Evolutionary conservation across 2,113 vertebrate species (phyloP).

Genomic region (Macroglossus sobrinus): DNA sequence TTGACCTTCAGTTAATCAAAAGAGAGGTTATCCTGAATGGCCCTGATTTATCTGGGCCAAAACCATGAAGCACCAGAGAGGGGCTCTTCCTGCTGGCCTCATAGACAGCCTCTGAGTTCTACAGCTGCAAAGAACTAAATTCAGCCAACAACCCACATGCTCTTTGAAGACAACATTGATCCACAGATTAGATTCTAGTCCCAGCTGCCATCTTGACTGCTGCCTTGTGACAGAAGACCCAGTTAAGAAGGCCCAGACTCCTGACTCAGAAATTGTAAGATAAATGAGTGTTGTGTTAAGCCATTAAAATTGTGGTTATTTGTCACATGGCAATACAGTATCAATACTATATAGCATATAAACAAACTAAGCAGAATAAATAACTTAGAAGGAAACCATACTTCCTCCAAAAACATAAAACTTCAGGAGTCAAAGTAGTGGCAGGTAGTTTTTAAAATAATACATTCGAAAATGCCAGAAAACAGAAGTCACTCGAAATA

Average conservation of each 20-base stretch:
- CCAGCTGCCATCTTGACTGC: not conserved
- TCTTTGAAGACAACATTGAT: not conserved
- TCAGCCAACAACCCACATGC: not conserved
- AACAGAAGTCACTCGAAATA: not conserved
- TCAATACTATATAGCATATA: not conserved
- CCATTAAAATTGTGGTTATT: not conserved
- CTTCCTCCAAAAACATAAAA: conserved; percentile 30
- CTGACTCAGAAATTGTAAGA: not conserved
- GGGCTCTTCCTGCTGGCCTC: not conserved
- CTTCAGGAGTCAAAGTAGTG: not conserved
- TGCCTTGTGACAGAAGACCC: not conserved
- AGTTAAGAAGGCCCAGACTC: not conserved
- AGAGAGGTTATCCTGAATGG: not conserved
- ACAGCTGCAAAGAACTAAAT: not conserved
- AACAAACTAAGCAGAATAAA: conserved; percentile 13
- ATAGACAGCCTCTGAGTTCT: not conserved
- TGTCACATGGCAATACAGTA: not conserved
- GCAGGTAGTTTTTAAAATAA: not conserved
- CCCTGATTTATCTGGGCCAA: not conserved
- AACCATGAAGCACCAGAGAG: not conserved
- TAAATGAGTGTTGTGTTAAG: conserved; percentile 4
- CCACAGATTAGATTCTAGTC: not conserved
- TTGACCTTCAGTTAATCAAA: not conserved
- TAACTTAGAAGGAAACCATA: not conserved
- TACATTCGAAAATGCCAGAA: conserved; percentile 16